Base-by-base conservation (phyloP, 2,113 vertebrate species). In the Grallaria varia region DNA sequence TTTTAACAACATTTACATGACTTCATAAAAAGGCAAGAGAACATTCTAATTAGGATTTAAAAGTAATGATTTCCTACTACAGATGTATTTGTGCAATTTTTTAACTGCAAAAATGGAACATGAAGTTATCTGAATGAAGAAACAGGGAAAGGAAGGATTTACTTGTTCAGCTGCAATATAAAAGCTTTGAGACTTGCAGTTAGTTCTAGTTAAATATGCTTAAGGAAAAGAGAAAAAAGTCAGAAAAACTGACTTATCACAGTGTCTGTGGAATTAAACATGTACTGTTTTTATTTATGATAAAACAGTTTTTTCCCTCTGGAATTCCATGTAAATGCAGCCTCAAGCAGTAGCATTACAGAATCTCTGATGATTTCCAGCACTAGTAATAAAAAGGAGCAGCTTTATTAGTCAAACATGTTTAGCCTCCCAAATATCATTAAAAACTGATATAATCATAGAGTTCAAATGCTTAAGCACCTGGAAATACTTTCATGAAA, bases 351-450 rank as follows among this genome's bases (percentile, higher is more conserved):
- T 52, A 89, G 47, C 52, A 55, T 77, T 86, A 55, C 50, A 90
- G 39, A 40, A 60, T 91, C 69, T 89, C 56, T 82, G 37, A 40
- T 73, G 40, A 79, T 68, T 94, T 87, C 56, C 33, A 75, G 24
- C 66, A 91, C 68, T 76, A 87, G 45, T 73, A 95, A 89, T 58
- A 39, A 94, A 94, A 89, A 74, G 6, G 0, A 0, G 19, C 31
- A 85, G 20, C 58, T 91, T 66, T 91, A 89, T 89, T 93, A 93
- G 89, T 92, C 84, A 85, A 89, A 91, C 10, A 42, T 52, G 20
- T 85, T 95, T 78, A 95, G 47, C 42, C 59, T 87, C 68, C 33
- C 82, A 90, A 90, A 77, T 23, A 53, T 79, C 67, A 69, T 84
- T 79, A 91, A 93, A 87, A 64, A 9, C 37, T 55, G 18, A 63